These are phyloP conservation scores for Macroramphosus scolopax DNA, from an alignment of 2,797 vertebrate genomes.

Conservation along the genomic window DNA sequence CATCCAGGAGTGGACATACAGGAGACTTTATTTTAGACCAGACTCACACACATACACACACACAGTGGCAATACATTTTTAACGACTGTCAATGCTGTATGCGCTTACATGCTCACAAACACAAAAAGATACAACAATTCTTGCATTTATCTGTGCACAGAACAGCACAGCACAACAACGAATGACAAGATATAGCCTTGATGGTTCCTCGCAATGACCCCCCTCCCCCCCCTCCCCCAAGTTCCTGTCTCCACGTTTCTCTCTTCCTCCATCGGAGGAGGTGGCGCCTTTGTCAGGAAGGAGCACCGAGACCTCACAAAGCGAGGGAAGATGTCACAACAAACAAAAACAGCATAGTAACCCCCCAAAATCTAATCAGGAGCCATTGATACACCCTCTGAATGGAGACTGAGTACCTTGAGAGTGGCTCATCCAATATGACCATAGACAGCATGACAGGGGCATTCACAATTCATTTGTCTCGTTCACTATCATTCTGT, in stretches of 20 bases:
- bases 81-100: slow-evolving; percentile 28
- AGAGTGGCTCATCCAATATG: slow-evolving; percentile 72
- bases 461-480: slow-evolving; percentile 60
- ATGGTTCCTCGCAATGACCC: slow-evolving; percentile 48
- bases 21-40: slow-evolving; percentile 26
- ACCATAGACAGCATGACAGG: slow-evolving; percentile 61
- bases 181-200: slow-evolving; percentile 56
- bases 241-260: slow-evolving; percentile 58
- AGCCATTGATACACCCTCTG: slow-evolving; percentile 74
- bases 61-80: slow-evolving; percentile 28
- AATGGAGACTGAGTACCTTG: slow-evolving; percentile 76
- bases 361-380: slow-evolving; percentile 76
- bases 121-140: neutral
- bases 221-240: slow-evolving; percentile 65
- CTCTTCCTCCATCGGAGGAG: slow-evolving; percentile 62
- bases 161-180: slow-evolving; percentile 22
- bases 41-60: no score
- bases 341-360: slow-evolving; percentile 78
- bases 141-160: slow-evolving; percentile 29
- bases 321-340: slow-evolving; percentile 76
- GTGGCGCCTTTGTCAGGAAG: slow-evolving; percentile 70
- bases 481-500: slow-evolving; percentile 57
- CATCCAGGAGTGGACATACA: slow-evolving; percentile 16
- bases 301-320: slow-evolving; percentile 72
- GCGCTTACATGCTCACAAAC: slow-evolving; percentile 5